Evolutionary conservation across 2,113 vertebrate species (phyloP).

Genomic region (Microcebus griseorufus): DNA sequence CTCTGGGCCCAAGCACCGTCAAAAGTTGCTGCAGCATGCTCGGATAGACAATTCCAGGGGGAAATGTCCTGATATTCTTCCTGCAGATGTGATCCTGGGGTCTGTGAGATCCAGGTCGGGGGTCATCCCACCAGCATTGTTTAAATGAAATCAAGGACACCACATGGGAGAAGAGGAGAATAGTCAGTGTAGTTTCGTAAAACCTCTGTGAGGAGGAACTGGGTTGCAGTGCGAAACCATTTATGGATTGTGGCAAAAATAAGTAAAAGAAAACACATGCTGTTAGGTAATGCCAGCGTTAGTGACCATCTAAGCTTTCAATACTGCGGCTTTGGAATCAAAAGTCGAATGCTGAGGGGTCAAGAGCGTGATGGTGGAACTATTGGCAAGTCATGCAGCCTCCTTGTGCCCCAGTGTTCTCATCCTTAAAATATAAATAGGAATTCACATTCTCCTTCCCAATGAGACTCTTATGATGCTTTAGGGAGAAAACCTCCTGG

Average conservation of each 20-base stretch:
- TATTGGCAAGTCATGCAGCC: neutral
- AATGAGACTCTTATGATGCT: neutral
- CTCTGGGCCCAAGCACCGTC: accelerated
- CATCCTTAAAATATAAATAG: neutral
- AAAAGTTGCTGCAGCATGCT: neutral
- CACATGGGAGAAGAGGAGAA: neutral
- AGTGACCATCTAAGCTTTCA: neutral
- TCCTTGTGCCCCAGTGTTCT: neutral
- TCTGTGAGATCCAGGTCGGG: neutral
- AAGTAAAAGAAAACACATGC: neutral
- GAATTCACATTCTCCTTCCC: neutral
- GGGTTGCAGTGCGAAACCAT: neutral
- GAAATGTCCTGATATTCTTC: neutral
- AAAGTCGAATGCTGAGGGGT: neutral
- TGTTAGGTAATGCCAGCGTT: neutral
- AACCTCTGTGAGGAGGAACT: neutral
- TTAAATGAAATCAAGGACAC: neutral
- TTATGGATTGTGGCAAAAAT: neutral
- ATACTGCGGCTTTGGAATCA: neutral
- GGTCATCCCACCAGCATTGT: neutral
- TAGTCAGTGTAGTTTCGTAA: neutral
- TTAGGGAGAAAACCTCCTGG: neutral
- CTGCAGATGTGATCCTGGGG: neutral
- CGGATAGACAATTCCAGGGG: neutral
- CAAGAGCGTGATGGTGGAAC: neutral